Percentiles rank a stretch among this genome's conserved stretches.
phyloP scores from a whole-genome alignment of 2,797 vertebrate genomes.

The Rhinatrema bivittatum region DNA sequence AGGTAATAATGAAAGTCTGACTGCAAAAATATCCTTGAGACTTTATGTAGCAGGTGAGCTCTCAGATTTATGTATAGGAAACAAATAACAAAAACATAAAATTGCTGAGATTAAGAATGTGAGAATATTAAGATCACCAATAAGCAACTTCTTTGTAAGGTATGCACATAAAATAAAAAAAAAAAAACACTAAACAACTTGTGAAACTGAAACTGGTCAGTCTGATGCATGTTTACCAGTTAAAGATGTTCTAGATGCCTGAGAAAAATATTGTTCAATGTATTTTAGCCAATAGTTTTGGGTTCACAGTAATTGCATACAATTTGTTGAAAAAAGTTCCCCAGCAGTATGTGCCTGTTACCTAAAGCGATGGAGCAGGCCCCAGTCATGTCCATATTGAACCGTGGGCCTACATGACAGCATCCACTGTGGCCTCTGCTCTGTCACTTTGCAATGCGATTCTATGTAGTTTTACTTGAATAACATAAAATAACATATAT shows the following conservation, averaged over 20 bases:
- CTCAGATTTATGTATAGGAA: too few species aligned
- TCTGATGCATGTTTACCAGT: neutral
- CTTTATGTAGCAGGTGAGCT: too few species aligned
- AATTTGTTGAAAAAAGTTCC: slow-evolving; percentile 53
- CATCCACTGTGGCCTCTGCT: slow-evolving; percentile 85
- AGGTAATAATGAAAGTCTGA: too few species aligned
- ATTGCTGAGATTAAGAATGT: too few species aligned
- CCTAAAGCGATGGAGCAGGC: slow-evolving; percentile 92
- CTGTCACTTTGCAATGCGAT: slow-evolving; percentile 87
- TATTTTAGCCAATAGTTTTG: slow-evolving; percentile 74
- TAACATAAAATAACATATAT: slow-evolving; percentile 99
- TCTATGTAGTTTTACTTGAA: slow-evolving; percentile 91
- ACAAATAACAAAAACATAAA: too few species aligned
- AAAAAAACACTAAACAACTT: too few species aligned
- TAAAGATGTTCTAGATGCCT: neutral
- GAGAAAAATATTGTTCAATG: slow-evolving; percentile 12
- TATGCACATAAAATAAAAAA: too few species aligned
- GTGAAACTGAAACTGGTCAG: too few species aligned
- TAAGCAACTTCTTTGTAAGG: too few species aligned
- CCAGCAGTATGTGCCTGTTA: slow-evolving; percentile 94
- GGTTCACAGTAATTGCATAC: slow-evolving; percentile 82
- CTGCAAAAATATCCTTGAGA: too few species aligned
- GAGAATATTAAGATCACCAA: too few species aligned
- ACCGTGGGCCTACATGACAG: slow-evolving; percentile 77
- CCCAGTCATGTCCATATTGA: slow-evolving; percentile 92